These are phyloP conservation scores for Nothobranchius kuhntae DNA, from an alignment of 2,113 vertebrate species.

Conservation along the genomic window DNA sequence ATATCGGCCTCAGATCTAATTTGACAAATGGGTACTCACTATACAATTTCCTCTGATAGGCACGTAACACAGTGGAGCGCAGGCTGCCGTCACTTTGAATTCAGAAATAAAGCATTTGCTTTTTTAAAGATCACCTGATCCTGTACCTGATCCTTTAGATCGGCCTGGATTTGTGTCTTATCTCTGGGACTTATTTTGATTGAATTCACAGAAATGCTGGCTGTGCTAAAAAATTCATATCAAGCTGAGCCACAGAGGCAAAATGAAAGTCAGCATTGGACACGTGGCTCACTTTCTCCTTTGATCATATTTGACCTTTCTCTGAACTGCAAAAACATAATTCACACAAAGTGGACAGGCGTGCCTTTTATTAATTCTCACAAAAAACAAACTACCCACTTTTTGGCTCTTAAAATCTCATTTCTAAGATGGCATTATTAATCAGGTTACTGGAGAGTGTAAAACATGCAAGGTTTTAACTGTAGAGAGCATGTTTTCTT, in stretches of 20 bases:
- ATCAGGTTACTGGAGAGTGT: conserved; percentile 29
- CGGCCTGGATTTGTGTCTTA: conserved; percentile 45
- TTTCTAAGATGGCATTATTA: conserved; percentile 24
- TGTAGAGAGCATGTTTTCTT: conserved; percentile 12
- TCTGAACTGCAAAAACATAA: conserved; percentile 57
- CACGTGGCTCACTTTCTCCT: conserved; percentile 20
- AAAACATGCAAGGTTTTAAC: neutral
- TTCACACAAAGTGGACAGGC: conserved; percentile 40
- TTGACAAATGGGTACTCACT: conserved; percentile 73
- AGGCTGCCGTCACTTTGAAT: conserved; percentile 60
- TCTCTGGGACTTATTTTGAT: conserved; percentile 46
- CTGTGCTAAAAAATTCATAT: conserved; percentile 40
- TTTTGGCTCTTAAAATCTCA: conserved; percentile 22
- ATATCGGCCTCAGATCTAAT: conserved; percentile 72
- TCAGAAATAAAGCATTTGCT: conserved; percentile 48
- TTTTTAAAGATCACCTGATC: conserved; percentile 33
- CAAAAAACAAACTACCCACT: conserved; percentile 4
- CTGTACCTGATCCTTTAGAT: conserved; percentile 41
- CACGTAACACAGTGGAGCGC: conserved; percentile 35
- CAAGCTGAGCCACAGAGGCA: conserved; percentile 19
- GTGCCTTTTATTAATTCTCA: conserved; percentile 43
- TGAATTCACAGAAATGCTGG: conserved; percentile 39
- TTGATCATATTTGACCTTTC: conserved; percentile 63
- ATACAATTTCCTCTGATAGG: conserved; percentile 61
- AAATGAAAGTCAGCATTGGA: conserved; percentile 31